Percentiles rank a stretch among this genome's conserved stretches.
Evolutionary conservation across 1,140 invertebrate species (phyloP).

Genomic region (Brachionus plicatilis): DNA sequence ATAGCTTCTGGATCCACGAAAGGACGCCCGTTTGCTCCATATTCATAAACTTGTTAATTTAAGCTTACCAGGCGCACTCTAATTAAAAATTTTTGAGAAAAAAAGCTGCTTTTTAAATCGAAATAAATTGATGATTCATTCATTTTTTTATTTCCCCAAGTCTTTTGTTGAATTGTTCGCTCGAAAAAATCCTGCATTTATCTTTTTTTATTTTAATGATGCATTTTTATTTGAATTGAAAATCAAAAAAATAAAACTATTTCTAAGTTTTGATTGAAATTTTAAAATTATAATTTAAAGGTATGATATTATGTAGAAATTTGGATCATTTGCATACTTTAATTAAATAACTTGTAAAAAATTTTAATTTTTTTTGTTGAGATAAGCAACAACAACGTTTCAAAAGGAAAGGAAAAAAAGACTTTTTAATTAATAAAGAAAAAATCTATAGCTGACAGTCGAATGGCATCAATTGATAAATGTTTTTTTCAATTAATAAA

Average conservation of each 20-base stretch:
- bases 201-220: not conserved
- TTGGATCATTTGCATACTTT: not conserved
- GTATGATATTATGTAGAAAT: conserved; percentile 3
- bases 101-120: not conserved
- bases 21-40: not conserved
- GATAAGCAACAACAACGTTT: not conserved
- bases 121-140: not conserved
- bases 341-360: not conserved
- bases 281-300: conserved; percentile 24
- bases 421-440: not conserved
- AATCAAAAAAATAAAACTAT: not conserved
- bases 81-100: not conserved
- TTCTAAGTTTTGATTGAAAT: not conserved
- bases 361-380: not conserved
- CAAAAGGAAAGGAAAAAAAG: not conserved
- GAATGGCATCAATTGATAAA: not conserved
- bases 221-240: not conserved
- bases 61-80: not conserved
- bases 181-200: not conserved
- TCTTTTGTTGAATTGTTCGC: not conserved
- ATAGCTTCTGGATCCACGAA: not conserved
- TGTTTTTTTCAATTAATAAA: not conserved
- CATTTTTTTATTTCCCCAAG: not conserved
- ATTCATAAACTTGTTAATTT: not conserved
- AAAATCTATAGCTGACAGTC: not conserved